Conservation (phyloP, 2,888 invertebrate genomes). For the Neuroscelio doddi region DNA sequence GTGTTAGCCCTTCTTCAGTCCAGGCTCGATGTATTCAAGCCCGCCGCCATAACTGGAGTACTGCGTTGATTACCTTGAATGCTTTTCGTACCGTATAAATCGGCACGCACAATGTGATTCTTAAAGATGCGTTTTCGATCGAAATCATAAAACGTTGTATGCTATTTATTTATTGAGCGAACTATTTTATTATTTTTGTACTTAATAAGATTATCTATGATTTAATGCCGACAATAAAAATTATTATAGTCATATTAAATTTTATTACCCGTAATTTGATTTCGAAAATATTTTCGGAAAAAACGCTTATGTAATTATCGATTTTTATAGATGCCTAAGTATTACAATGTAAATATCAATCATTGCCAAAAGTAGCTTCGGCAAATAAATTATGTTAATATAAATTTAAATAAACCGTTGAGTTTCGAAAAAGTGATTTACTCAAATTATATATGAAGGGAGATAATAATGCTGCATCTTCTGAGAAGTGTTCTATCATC, state of each 20-base stretch:
- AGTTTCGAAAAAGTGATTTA: slow-evolving; percentile 4
- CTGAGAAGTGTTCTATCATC: slow-evolving; percentile 27
- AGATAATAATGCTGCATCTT: slow-evolving; percentile 12
- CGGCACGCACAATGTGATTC: background rate
- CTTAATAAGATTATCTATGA: too few relatives aligned
- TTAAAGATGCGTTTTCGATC: slow-evolving; percentile 3
- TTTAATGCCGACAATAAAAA: too few relatives aligned
- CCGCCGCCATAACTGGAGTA: background rate
- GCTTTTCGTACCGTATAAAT: slow-evolving; percentile 8
- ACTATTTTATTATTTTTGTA: too few relatives aligned
- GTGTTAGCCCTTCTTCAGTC: background rate
- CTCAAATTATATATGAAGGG: slow-evolving; percentile 14
- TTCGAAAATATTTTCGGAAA: background rate
- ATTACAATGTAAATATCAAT: slow-evolving; percentile 3
- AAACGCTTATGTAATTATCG: background rate
- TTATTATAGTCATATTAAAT: too few relatives aligned
- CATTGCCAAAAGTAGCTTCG: background rate
- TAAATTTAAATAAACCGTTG: slow-evolving; percentile 6
- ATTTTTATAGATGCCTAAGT: too few relatives aligned
- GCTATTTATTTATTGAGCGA: too few relatives aligned
- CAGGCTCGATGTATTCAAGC: background rate
- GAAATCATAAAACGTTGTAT: background rate
- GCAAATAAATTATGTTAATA: slow-evolving; percentile 5
- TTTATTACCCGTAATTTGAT: too few relatives aligned
- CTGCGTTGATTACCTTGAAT: slow-evolving; percentile 9